Conservation (phyloP, 2,113 vertebrate species). For the Toxostoma redivivum region DNA sequence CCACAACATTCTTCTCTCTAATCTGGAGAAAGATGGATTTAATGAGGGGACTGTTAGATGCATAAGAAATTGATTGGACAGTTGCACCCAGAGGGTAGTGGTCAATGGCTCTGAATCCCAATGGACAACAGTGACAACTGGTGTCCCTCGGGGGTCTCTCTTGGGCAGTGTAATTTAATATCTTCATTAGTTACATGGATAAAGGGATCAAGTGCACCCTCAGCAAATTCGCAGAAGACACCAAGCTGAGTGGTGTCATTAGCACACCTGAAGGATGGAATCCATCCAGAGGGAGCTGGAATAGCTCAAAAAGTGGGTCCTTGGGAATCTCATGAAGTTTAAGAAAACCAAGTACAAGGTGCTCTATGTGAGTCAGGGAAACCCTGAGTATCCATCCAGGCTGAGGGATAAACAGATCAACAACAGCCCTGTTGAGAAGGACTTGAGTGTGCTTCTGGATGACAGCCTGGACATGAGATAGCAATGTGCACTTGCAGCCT, state of each 20-base stretch:
- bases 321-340: background rate
- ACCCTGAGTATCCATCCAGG: background rate
- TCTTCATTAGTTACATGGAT: background rate
- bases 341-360: background rate
- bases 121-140: background rate
- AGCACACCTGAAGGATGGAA: background rate
- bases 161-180: background rate
- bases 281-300: background rate
- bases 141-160: background rate
- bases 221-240: background rate
- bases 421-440: accelerated
- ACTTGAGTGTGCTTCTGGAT: background rate
- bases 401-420: background rate
- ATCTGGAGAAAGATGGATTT: background rate
- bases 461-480: background rate
- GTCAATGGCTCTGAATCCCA: background rate
- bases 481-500: background rate
- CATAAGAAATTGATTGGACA: background rate
- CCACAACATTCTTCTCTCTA: background rate
- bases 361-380: accelerated
- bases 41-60: background rate
- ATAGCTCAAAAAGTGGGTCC: background rate
- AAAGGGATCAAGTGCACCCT: background rate
- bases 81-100: background rate
- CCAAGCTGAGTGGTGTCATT: background rate